Evolutionary conservation across 1,140 invertebrate species (phyloP).

Genomic region (Linepithema humile): DNA sequence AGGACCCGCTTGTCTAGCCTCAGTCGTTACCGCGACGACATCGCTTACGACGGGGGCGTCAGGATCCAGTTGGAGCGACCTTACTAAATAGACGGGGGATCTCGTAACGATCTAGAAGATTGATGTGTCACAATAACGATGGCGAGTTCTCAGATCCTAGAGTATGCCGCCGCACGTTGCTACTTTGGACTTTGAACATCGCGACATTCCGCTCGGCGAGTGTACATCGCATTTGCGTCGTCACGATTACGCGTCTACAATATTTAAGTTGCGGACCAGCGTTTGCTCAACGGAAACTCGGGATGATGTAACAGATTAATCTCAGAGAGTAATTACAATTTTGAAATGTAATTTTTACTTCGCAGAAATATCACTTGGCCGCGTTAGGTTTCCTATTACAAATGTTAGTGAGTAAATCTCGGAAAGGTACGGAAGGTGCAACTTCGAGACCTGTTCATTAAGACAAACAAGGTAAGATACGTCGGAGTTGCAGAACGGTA

Average conservation of each 20-base stretch:
- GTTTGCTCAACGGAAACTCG: not conserved
- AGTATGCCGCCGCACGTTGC: not conserved
- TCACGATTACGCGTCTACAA: not conserved
- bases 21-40: constrained; percentile 42
- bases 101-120: constrained; percentile 54
- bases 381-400: constrained; percentile 4
- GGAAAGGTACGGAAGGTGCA: constrained; percentile 30
- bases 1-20: not conserved
- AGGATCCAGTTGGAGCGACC: constrained; percentile 23
- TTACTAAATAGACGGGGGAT: constrained; percentile 47
- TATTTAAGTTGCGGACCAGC: not conserved
- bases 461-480: constrained; percentile 53
- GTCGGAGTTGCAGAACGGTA: constrained; percentile 51
- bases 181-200: constrained; percentile 18
- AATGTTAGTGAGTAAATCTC: constrained; percentile 39
- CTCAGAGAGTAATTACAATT: not conserved
- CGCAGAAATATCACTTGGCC: not conserved
- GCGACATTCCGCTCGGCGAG: constrained; percentile 16
- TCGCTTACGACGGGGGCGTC: constrained; percentile 53
- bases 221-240: constrained; percentile 15
- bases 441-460: constrained; percentile 50
- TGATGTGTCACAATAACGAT: constrained; percentile 35
- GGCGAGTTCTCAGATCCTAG: constrained; percentile 1
- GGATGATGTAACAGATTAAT: not conserved
- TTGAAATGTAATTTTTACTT: not conserved